A percentile compares a stretch with the other conserved stretches of the same genome.
Evolutionary conservation across 2,888 invertebrate species (phyloP).

Genomic region (Parnassius apollo): DNA sequence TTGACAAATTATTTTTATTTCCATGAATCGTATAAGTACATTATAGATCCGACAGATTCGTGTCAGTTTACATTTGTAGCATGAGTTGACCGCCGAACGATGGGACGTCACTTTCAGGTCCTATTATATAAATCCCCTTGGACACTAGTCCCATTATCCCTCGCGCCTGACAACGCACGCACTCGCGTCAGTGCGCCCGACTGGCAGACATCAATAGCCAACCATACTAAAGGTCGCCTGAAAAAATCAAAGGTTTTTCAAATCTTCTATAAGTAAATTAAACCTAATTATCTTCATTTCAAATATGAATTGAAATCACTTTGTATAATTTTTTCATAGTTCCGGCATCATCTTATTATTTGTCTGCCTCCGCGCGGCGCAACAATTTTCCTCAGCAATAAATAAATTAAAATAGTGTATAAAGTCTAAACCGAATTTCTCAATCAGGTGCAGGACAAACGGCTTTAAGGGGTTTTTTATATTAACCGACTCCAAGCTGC

Average conservation of each 20-base stretch:
- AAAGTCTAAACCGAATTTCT: too few species aligned
- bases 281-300: background rate
- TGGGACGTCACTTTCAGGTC: slow-evolving; percentile 44
- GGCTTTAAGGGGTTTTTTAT: too few species aligned
- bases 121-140: slow-evolving; percentile 72
- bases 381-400: too few species aligned
- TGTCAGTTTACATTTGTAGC: slow-evolving; percentile 47
- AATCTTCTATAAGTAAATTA: slow-evolving; percentile 5
- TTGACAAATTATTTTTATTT: slow-evolving; percentile 22
- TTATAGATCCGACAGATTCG: slow-evolving; percentile 22
- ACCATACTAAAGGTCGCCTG: slow-evolving; percentile 41
- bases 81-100: slow-evolving; percentile 49
- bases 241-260: slow-evolving; percentile 32
- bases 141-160: slow-evolving; percentile 64
- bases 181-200: slow-evolving; percentile 53
- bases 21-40: slow-evolving; percentile 25
- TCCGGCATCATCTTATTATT: too few species aligned
- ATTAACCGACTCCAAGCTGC: too few species aligned
- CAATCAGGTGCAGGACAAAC: too few species aligned
- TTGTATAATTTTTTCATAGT: too few species aligned
- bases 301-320: background rate
- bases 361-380: too few species aligned
- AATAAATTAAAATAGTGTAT: too few species aligned
- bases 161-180: slow-evolving; percentile 40
- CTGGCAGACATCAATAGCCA: slow-evolving; percentile 43